Evolutionary conservation across 2,888 invertebrate species (phyloP).

Genomic region (Polymixis lichenea): DNA sequence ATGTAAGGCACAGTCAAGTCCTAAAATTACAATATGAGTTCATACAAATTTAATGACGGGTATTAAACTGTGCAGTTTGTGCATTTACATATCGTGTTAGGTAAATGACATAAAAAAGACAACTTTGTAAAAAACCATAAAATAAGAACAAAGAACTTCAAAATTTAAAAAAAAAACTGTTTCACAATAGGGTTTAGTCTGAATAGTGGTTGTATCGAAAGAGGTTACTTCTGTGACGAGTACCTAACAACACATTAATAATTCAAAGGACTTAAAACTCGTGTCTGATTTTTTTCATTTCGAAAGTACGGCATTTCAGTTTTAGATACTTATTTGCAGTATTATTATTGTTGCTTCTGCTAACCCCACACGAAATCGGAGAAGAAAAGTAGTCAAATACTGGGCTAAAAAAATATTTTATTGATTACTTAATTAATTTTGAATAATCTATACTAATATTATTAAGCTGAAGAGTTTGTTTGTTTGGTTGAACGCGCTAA

Average conservation of each 20-base stretch:
- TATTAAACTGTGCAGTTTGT: constrained; percentile 9
- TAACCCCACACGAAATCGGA: no score
- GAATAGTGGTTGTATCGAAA: not conserved
- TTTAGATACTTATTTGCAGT: not conserved
- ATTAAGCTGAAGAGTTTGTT: no score
- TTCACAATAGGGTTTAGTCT: not conserved
- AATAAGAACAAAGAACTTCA: not conserved
- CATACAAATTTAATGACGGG: constrained; percentile 15
- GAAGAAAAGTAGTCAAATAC: not conserved
- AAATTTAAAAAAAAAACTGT: not conserved
- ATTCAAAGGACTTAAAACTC: not conserved
- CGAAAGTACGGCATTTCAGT: not conserved
- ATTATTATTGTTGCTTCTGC: not conserved
- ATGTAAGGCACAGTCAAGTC: constrained; percentile 3
- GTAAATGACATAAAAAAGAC: not conserved
- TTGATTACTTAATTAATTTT: not conserved
- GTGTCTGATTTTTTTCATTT: not conserved
- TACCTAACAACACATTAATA: not conserved
- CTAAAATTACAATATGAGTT: constrained; percentile 16
- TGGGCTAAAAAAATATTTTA: not conserved
- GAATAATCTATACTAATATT: no score
- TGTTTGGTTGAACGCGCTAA: no score
- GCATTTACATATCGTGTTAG: constrained; percentile 13
- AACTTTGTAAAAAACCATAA: constrained; percentile 11
- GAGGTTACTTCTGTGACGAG: not conserved